Base-by-base conservation (phyloP, 2,888 invertebrate species). In the Noctua janthina region DNA sequence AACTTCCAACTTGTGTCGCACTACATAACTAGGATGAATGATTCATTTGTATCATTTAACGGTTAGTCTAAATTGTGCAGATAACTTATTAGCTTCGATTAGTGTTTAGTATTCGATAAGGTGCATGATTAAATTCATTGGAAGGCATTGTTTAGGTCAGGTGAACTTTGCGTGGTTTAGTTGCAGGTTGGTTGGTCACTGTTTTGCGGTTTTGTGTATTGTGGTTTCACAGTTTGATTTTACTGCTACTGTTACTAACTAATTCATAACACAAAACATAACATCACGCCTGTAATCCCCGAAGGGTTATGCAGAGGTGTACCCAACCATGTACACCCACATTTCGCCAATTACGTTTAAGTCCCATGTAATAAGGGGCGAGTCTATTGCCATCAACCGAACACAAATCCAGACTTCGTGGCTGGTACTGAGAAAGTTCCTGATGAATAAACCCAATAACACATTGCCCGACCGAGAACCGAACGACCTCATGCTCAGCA, bases 31-130 rank as follows among this genome's bases (percentile, higher is more conserved):
- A 82, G 67, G 70, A 83, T 87, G 75, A 87, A 88, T 89, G 84
- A 89, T 89, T 89, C 78, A 88, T 89, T 88, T 79, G 23, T 69
- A 68, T 62, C 56, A 77, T 76, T 54, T 54, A 81, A 79, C 66
- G 59, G 66, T 78, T 79, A 74, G 56, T 78, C 62, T 77, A 39
- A 87, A 76, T 70, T 76, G 54, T 77, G 11, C 29, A 69, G 73
- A 56, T 82, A 73, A 77, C 46, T 79, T 76, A 79, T 82, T 78
- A 69, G 56, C 46, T 62, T 54, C 1, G 23, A 13, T 64, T 46
- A 20, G 75, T 70, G 54, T 77, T 85, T 68, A 79, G 59, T 76
- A 82, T 68, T 68, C 46, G 46, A 71, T 78, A 71, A 64, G 49
- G 66, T 54, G 66, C 77, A 68, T 70, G 51, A 67, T 81, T 67